Evolutionary conservation across 2,113 vertebrate species (phyloP), one percentile per base, ranked within the genome.

Genomic region (Aramus guarauna): DNA sequence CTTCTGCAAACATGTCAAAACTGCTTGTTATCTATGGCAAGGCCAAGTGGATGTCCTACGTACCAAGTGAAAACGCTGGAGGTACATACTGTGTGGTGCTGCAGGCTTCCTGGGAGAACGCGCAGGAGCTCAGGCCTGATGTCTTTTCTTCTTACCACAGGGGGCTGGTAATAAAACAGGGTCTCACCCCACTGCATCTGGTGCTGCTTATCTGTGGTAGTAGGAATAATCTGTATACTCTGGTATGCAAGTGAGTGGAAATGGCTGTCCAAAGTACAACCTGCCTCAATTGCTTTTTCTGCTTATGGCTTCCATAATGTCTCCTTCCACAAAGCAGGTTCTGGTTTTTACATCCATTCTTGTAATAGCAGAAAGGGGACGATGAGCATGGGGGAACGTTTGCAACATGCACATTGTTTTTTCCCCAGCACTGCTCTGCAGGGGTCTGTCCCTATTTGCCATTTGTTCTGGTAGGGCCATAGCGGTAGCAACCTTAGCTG

Each of bases 391-490:
- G 34, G 58, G 32, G 11, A 78, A 27, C 9, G 2, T 47, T 74
- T 85, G 24, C n/a, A 53, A 71, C 32, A 16, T 0, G 0, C 0
- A 0, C 8, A 0, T 22, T 34, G 10, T 0, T 41, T 71, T 85
- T 84, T 20, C 26, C 6, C 21, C 16, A 12, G 45, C 21, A 47
- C 47, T 81, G 26, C 47, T 66, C 69, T 64, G 47, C 10, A 29
- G 53, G 56, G 2, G 0, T 73, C 47, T 88, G 50, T 64, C 96
- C 48, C 30, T 50, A 22, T 56, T 95, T 92, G 87, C 55, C 30
- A 2, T 67, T 94, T 92, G 53, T 36, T 89, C 55, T 82, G 63
- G 5, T 20, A 77, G 62, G 41, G 66, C 68, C 32, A 4, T 20
- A 50, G 45, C 24, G n/a, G 62, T 60, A 68, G 72, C 74, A 85